Base-by-base conservation (phyloP, 2,888 invertebrate genomes). In the Ashinkailepas kermadecensis region DNA sequence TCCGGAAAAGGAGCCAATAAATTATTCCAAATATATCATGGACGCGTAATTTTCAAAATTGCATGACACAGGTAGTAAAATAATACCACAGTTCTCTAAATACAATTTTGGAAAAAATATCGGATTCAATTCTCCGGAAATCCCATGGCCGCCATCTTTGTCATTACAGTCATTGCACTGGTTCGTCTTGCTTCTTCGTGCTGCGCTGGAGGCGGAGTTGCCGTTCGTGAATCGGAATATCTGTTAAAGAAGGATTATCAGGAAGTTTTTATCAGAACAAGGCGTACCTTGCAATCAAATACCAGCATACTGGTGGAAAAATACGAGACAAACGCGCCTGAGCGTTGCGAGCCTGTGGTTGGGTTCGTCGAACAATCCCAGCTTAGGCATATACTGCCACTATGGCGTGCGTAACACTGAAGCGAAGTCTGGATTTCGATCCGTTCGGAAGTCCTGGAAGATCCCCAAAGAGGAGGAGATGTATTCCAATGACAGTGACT, bases 401-500 rank as follows among this genome's bases (percentile, higher is more conserved):
- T 91, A 98, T 98, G 97, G 97, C 97, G 91, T 97, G 97, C 91
- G 97, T 97, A 89, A 97, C 97, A 87, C 91, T 97, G 85, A 97
- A 97, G 91, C 92, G 97, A 89, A 93, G 94, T 88, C 91, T 96
- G 87, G 97, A 97, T 88, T 97, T 97, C 92, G 97, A 97, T 89
- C 94, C 96, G 85, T 90, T 92, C 84, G 92, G 96, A 89, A 93
- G 94, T 87, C 88, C 89, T 25, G 93, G 89, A 83, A 90, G 94
- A 86, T 95, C 96, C 83, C 92, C 93, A 59, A 97, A 96, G 89
- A 91, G 96, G 87, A 92, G 96, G 88, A 92, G 97, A 1, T 79
- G 79, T 79, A 12, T 59, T 15, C 79, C 79, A 4, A 9, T 79
- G 13, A 23, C 58, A 23, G 58, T 79, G 15, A 79, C 79, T 15